Evolutionary conservation across 2,113 vertebrate genomes (phyloP), one percentile per base, ranked within the genome.

Genomic region (Hiodon tergisus): DNA sequence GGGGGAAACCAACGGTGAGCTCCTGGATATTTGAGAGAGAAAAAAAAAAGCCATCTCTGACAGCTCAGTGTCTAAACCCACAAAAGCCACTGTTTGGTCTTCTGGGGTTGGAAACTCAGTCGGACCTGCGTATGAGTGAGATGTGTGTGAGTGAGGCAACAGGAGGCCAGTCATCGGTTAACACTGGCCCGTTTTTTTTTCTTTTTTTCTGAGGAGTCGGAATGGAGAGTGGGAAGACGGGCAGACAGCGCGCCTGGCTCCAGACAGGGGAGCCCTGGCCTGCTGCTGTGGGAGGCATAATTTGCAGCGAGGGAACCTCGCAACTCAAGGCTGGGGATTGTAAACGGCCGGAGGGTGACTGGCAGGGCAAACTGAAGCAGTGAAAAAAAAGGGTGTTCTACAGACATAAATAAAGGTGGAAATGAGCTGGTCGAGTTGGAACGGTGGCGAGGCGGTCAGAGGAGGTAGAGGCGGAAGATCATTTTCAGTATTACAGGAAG

Each of bases 151-250:
- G 60, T 50, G 48, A 48, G 68, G 68, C 68, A 71, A 71, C 69
- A 59, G 76, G 61, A 77, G 69, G 60, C 76, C 69, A 77, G 76
- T 77, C 69, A 77, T 72, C 54, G 52, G 62, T 58, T 77, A 77
- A 72, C 62, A 67, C 69, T 77, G 76, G 61, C 62, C 8, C 59
- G 76, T 72, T 71, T 77, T 46, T 50, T 52, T 59, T 7, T 67
- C 69, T 72, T 71, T 77, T 46, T 50, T 77, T 52, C 51, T 13
- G 63, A 72, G 76, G 68, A 59, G 61, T 66, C 52, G 70, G 69
- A 77, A 67, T 58, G 69, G 59, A 67, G 73, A 77, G 76, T 77
- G 76, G 76, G 76, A 72, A 67, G 76, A 67, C 70, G 14, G 31
- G 76, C 76, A 72, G 76, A 77, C 76, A 55, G 52, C 51, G 50